Evolutionary conservation across 1,140 invertebrate species (phyloP), one percentile per base, ranked within the genome.

Genomic region (Drosophila nikananu): DNA sequence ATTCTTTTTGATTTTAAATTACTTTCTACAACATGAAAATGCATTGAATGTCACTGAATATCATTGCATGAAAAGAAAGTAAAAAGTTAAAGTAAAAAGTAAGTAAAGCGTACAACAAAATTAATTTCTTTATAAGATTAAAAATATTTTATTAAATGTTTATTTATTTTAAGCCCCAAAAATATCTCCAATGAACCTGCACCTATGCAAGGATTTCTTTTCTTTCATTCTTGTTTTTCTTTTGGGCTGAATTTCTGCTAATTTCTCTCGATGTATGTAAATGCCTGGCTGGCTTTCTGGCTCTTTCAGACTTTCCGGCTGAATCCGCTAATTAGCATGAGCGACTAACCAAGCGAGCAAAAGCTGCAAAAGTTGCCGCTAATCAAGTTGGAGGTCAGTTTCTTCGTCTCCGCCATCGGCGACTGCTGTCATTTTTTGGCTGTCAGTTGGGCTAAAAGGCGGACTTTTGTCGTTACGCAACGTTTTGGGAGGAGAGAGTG

Each of bases 371-470:
- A 86, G 65, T 37, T 23, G 82, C 79, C 80, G 79, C 83, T 86
- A 87, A 89, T 89, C 84, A 89, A 89, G 86, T 89, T 89, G 84
- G 84, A 89, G 84, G 84, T 89, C 84, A 89, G 73, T 73, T 81
- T 52, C 49, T 81, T 52, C 9, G 49, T 5, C 48, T n/a, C 27
- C 46, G 21, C 13, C 12, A 1, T 35, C 27, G 30, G 8, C 57
- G 44, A 44, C 70, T 35, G 44, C 41, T 42, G 67, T 65, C 58
- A 39, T 57, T 57, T 55, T 57, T 57, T 57, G 58, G 39, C 39
- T 63, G 57, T 62, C 63, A 19, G 39, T 62, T 32, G 54, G 54
- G 54, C 54, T 27, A 30, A 35, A 32, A 27, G 48, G 13, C 27
- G 12, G 68, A 48, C 72, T 63, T 58, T 70, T 65, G 39, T 51